phyloP scores from a whole-genome alignment of 37 sponge, comb jelly and placozoan species.

The Aphrocallistes beatrix region DNA sequence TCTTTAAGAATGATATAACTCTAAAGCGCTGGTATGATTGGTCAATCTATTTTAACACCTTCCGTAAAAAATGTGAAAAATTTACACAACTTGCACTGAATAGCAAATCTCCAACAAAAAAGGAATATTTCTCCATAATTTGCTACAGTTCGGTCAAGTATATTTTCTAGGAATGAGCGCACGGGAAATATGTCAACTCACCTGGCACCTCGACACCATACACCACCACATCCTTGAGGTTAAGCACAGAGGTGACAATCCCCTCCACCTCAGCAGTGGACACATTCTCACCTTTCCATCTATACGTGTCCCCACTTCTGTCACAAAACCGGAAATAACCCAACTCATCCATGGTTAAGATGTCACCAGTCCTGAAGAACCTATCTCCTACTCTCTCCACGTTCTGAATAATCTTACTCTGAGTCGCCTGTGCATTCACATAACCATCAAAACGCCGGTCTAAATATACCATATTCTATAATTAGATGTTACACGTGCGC shows the following conservation, averaged over 20 bases:
- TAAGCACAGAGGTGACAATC: slow-evolving; percentile 7
- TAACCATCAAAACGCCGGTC: slow-evolving; percentile 51
- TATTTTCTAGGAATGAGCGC: no score
- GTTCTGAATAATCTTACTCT: slow-evolving; percentile 35
- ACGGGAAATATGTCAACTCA: no score
- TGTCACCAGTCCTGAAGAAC: slow-evolving; percentile 44
- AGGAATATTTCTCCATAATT: no score
- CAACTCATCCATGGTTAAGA: slow-evolving; percentile 47
- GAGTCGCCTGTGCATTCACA: slow-evolving; percentile 24
- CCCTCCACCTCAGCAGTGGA: slow-evolving; percentile 72
- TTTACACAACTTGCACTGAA: no score
- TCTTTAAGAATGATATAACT: no score
- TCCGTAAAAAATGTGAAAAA: no score
- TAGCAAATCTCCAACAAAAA: no score
- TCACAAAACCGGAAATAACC: slow-evolving; percentile 66
- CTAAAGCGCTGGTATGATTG: no score
- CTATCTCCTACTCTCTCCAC: slow-evolving; percentile 38
- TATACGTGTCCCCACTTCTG: slow-evolving; percentile 69
- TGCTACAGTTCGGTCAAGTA: no score
- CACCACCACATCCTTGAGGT: slow-evolving; percentile 45
- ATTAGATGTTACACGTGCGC: no score
- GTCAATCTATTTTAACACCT: no score
- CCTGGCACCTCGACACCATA: slow-evolving; percentile 62
- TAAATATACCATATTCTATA: no score
- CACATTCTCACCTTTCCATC: slow-evolving; percentile 87